phyloP scores from a whole-genome alignment of 1,140 invertebrate species.

The Parasteatoda tepidariorum region DNA sequence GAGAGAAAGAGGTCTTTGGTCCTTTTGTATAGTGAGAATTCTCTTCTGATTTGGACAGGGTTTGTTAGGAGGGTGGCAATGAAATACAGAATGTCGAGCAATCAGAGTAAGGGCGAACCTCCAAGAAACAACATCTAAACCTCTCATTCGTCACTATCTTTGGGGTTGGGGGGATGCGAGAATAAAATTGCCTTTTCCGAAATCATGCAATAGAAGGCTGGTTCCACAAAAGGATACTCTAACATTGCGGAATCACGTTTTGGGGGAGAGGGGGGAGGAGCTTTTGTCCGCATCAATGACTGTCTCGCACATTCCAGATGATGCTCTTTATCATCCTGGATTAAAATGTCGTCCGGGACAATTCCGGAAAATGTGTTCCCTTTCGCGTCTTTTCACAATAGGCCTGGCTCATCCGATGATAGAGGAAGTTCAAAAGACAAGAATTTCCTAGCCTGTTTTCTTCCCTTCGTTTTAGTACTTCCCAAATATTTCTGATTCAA shows the following conservation, averaged over 20 bases:
- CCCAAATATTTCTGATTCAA: conserved; percentile 58
- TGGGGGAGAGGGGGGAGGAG: conserved; percentile 12
- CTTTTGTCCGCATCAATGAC: conserved; percentile 51
- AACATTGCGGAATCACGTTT: conserved; percentile 54
- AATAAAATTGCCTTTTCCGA: conserved; percentile 34
- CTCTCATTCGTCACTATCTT: conserved; percentile 41
- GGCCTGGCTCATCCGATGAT: conserved; percentile 27
- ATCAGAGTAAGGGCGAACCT: conserved; percentile 41
- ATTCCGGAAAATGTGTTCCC: conserved; percentile 53
- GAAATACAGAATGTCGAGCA: conserved; percentile 26
- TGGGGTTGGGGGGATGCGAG: neutral
- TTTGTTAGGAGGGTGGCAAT: conserved; percentile 42
- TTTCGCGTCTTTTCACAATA: conserved; percentile 29
- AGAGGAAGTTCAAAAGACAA: conserved; percentile 42
- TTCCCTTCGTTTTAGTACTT: conserved; percentile 38
- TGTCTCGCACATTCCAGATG: conserved; percentile 44
- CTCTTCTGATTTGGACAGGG: conserved; percentile 54
- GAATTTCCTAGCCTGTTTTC: conserved; percentile 9
- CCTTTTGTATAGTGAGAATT: conserved; percentile 43
- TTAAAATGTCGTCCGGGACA: conserved; percentile 59
- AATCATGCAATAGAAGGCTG: neutral
- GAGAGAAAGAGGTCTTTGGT: conserved; percentile 40
- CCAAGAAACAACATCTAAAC: conserved; percentile 52
- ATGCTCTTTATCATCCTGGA: conserved; percentile 57
- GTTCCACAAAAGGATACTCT: conserved; percentile 41